Conservation (phyloP, 1,140 invertebrate species). For the Ridgeia piscesae region DNA sequence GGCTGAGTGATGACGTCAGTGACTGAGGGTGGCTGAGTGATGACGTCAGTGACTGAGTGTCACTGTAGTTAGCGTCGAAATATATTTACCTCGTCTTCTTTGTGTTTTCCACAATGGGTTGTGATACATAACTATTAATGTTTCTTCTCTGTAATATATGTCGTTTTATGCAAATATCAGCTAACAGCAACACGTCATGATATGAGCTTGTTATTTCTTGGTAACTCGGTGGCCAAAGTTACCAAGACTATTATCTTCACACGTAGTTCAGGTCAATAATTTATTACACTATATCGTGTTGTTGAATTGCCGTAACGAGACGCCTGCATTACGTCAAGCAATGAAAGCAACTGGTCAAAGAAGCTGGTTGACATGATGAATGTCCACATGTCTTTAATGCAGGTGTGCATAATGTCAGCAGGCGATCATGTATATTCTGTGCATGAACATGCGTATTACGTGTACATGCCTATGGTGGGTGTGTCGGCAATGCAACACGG, state of each 20-base stretch:
- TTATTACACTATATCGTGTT: neutral
- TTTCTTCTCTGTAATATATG: neutral
- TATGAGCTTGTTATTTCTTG: neutral
- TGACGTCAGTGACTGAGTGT: no score
- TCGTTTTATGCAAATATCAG: neutral
- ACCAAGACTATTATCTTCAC: neutral
- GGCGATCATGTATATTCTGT: neutral
- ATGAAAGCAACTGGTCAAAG: neutral
- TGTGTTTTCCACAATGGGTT: neutral
- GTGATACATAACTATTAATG: neutral
- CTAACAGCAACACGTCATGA: neutral
- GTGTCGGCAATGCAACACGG: neutral
- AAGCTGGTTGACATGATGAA: neutral
- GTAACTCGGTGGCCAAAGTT: neutral
- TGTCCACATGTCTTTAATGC: neutral
- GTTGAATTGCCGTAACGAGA: neutral
- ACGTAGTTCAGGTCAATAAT: neutral
- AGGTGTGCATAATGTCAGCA: neutral
- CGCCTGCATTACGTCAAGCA: neutral
- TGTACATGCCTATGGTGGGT: neutral
- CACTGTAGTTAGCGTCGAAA: neutral
- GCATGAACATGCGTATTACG: no score
- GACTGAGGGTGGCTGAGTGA: no score
- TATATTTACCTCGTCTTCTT: neutral
- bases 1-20: no score